These are phyloP conservation scores for Cynocephalus volans DNA, from an alignment of 2,113 vertebrate species.

Conservation along the genomic window DNA sequence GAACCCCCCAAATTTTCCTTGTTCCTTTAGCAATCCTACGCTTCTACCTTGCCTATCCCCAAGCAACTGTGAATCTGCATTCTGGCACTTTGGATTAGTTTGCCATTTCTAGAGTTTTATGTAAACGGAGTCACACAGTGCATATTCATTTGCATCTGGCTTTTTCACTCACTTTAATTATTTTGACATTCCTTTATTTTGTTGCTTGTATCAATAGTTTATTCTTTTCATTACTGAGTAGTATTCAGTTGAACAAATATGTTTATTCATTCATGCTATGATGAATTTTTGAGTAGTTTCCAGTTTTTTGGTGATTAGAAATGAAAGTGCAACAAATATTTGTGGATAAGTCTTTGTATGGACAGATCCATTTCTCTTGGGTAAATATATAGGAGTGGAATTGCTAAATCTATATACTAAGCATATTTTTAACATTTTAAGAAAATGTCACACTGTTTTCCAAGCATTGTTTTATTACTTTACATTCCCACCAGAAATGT, in stretches of 20 bases:
- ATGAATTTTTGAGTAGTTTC: neutral
- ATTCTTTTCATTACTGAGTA: neutral
- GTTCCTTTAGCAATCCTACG: too few relatives aligned
- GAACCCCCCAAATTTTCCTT: neutral
- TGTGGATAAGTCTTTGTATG: neutral
- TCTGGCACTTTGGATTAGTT: neutral
- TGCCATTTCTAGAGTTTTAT: slow-evolving; percentile 6
- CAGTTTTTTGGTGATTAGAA: neutral
- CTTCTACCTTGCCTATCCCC: neutral
- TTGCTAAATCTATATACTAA: neutral
- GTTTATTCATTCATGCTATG: neutral
- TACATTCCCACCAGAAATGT: neutral
- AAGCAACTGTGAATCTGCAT: neutral
- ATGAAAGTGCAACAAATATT: neutral
- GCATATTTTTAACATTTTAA: neutral
- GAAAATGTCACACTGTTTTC: neutral
- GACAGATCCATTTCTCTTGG: neutral
- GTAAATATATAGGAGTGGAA: neutral
- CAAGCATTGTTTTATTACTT: neutral
- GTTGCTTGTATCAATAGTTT: neutral
- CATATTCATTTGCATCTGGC: neutral
- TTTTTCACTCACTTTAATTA: neutral
- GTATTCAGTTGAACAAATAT: neutral
- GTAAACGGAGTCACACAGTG: neutral
- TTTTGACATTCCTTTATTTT: neutral